Percentiles rank a stretch among this genome's conserved stretches.
phyloP scores from a whole-genome alignment of 2,888 invertebrate species.

The Bembecia ichneumoniformis region DNA sequence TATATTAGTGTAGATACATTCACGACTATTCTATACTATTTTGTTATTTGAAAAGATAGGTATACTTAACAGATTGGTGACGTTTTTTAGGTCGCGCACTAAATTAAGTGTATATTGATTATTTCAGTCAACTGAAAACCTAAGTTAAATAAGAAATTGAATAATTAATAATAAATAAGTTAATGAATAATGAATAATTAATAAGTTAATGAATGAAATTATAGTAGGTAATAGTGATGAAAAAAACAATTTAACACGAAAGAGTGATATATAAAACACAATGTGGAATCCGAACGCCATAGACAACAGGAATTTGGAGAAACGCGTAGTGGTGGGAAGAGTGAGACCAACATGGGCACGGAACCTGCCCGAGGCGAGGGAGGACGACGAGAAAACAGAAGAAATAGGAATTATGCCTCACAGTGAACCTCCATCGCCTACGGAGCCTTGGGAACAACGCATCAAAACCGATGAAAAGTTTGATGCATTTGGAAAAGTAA shows the following conservation, averaged over 20 bases:
- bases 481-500: slow-evolving; percentile 73
- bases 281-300: slow-evolving; percentile 66
- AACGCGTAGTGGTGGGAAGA: slow-evolving; percentile 73
- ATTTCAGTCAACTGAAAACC: too few species aligned
- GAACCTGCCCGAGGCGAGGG: slow-evolving; percentile 57
- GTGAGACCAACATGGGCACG: slow-evolving; percentile 71
- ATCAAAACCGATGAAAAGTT: slow-evolving; percentile 65
- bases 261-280: slow-evolving; percentile 5
- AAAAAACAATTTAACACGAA: background rate
- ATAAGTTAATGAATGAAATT: too few species aligned
- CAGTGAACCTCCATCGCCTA: slow-evolving; percentile 59
- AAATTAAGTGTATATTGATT: too few species aligned
- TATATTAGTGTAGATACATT: too few species aligned
- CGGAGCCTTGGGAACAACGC: slow-evolving; percentile 52
- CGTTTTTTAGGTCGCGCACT: too few species aligned
- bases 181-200: too few species aligned
- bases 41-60: too few species aligned
- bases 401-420: slow-evolving; percentile 54
- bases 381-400: slow-evolving; percentile 53
- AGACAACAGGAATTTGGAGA: slow-evolving; percentile 70
- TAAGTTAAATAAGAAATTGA: too few species aligned
- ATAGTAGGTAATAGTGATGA: background rate
- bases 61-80: too few species aligned
- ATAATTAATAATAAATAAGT: too few species aligned
- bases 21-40: too few species aligned